Percentiles rank a stretch among this genome's conserved stretches.
Conservation (phyloP, 2,888 invertebrate species). For the Sesia apiformis region DNA sequence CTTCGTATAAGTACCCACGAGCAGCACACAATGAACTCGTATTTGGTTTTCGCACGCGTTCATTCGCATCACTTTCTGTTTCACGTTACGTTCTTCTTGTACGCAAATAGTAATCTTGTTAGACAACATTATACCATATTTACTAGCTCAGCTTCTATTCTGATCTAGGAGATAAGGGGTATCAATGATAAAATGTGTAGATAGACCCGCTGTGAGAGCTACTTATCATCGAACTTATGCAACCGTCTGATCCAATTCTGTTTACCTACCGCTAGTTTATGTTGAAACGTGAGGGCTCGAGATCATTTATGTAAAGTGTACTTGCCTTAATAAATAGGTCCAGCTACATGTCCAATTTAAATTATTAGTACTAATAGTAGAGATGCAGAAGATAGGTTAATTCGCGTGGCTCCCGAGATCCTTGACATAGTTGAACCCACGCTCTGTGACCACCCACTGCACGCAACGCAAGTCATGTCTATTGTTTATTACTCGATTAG, state of each 20-base stretch:
- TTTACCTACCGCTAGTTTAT: background rate
- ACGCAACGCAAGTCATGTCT: constrained; percentile 7
- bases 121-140: background rate
- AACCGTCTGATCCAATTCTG: background rate
- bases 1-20: background rate
- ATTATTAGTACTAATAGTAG: background rate
- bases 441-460: constrained; percentile 28
- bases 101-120: background rate
- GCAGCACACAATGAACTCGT: background rate
- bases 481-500: constrained; percentile 9
- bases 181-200: background rate
- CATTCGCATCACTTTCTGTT: constrained; percentile 56
- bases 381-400: constrained; percentile 10
- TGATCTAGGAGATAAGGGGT: background rate
- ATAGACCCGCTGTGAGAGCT: background rate
- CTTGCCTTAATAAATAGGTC: background rate
- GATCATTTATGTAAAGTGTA: too few species aligned
- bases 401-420: constrained; percentile 32
- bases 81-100: constrained; percentile 21
- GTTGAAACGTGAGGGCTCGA: background rate
- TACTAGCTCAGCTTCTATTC: background rate
- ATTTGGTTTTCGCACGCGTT: constrained; percentile 49
- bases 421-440: constrained; percentile 58
- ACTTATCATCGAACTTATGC: background rate
- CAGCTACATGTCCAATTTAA: background rate